Evolutionary conservation across 2,888 invertebrate genomes (phyloP).

Genomic region (Cheilosia vulpina): DNA sequence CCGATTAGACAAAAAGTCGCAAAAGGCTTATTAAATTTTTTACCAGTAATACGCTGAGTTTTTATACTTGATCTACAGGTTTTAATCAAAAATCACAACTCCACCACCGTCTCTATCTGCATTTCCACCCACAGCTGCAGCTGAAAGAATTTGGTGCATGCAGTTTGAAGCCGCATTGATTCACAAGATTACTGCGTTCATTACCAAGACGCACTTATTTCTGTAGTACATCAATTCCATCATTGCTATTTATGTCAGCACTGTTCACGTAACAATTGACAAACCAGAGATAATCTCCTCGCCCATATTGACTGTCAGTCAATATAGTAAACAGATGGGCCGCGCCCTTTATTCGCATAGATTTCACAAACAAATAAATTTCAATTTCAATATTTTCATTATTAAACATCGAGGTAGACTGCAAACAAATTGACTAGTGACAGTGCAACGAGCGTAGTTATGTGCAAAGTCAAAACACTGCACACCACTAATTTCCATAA

Average conservation of each 20-base stretch:
- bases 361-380: constrained; percentile 43
- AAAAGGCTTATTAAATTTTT: too few relatives aligned
- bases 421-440: background rate
- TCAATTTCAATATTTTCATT: constrained; percentile 33
- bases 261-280: constrained; percentile 5
- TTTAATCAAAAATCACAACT: too few relatives aligned
- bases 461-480: constrained; percentile 3
- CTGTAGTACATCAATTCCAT: background rate
- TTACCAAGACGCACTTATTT: background rate
- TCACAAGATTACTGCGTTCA: too few relatives aligned
- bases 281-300: constrained; percentile 12
- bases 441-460: background rate
- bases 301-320: constrained; percentile 14
- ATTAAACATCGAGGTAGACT: background rate
- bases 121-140: too few relatives aligned
- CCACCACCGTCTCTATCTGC: too few relatives aligned
- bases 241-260: background rate
- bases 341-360: constrained; percentile 47
- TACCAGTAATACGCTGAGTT: too few relatives aligned
- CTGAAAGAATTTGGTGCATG: too few relatives aligned
- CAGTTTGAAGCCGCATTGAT: too few relatives aligned
- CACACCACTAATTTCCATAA: constrained; percentile 23
- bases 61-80: too few relatives aligned
- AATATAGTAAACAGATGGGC: background rate
- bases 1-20: too few relatives aligned